These are phyloP conservation scores for Drosophila neutralis DNA, from an alignment of 2,888 invertebrate genomes.

Conservation along the genomic window DNA sequence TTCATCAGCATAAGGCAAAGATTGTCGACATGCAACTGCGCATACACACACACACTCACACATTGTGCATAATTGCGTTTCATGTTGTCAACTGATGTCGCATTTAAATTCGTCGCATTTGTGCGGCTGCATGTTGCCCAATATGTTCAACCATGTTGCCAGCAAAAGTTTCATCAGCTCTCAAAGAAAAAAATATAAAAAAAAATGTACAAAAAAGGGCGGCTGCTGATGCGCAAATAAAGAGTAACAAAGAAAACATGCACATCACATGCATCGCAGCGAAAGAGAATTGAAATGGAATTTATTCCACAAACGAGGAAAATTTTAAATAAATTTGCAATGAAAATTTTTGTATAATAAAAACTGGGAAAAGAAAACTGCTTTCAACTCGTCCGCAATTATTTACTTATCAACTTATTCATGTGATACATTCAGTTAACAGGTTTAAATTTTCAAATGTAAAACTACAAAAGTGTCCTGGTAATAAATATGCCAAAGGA, in stretches of 20 bases:
- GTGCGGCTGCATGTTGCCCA: constrained; percentile 59
- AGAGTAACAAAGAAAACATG: constrained; percentile 35
- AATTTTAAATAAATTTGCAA: constrained; percentile 48
- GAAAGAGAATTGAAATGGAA: constrained; percentile 32
- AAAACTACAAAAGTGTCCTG: not conserved
- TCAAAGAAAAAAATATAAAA: not conserved
- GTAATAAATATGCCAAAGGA: not conserved
- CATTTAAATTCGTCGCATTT: constrained; percentile 54
- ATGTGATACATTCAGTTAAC: not conserved
- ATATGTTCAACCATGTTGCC: constrained; percentile 55
- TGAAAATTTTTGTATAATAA: constrained; percentile 6
- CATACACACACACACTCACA: constrained; percentile 34
- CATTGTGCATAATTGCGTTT: constrained; percentile 77
- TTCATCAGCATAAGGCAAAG: constrained; percentile 46
- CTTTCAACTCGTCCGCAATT: not conserved
- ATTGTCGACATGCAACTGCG: constrained; percentile 32
- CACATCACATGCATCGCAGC: constrained; percentile 37
- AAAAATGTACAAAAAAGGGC: not conserved
- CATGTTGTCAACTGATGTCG: constrained; percentile 63
- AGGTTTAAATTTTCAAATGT: not conserved
- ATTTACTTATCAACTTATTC: not conserved
- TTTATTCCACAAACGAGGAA: constrained; percentile 31
- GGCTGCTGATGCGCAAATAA: constrained; percentile 36
- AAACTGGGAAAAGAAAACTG: not conserved
- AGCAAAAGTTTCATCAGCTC: constrained; percentile 16